Evolutionary conservation across 2,888 invertebrate species (phyloP), one percentile per base, ranked within the genome.

Genomic region (Melinaea marsaeus): DNA sequence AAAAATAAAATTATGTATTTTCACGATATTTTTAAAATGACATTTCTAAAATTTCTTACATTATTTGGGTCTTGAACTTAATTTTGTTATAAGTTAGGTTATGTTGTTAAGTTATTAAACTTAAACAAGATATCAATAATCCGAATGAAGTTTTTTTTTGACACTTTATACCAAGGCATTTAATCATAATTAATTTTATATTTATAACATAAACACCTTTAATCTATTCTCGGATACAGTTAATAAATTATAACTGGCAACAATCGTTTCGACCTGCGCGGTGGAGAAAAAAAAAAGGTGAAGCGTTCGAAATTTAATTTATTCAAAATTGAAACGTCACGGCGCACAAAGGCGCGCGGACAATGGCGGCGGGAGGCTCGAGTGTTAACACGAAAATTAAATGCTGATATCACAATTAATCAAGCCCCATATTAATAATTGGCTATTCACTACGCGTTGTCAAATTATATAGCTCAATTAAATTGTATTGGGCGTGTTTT

Each of bases 401-500:
- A 90, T 90, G 90, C 89, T 90, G 90, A 90, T 90, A 90, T 90
- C 89, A 90, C 88, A 90, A 90, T 90, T 90, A 90, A 90, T 90
- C 90, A 90, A 89, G 86, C 84, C 79, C 87, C 84, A 89, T 89
- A 89, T 89, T 89, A 88, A 88, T 90, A 89, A 90, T 90, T 90
- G 90, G 86, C 89, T 89, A 90, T 90, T 90, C 90, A 90, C 83
- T 81, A 80, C 81, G 80, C 80, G 90, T 89, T 90, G 90, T 90
- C 90, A 89, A 90, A 89, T 88, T 90, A 90, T 89, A 90, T 89
- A 84, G 86, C 88, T 89, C 89, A 87, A 90, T 90, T 90, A 89
- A 85, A 54, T 62, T 55, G 62, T 45, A 37, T 22, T 4, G 48
- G 48, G 48, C 13, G 13, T 51, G 51, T 32, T 51, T 32, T 2